phyloP scores from a whole-genome alignment of 2,113 vertebrate genomes.

The Zosterops pallidus region DNA sequence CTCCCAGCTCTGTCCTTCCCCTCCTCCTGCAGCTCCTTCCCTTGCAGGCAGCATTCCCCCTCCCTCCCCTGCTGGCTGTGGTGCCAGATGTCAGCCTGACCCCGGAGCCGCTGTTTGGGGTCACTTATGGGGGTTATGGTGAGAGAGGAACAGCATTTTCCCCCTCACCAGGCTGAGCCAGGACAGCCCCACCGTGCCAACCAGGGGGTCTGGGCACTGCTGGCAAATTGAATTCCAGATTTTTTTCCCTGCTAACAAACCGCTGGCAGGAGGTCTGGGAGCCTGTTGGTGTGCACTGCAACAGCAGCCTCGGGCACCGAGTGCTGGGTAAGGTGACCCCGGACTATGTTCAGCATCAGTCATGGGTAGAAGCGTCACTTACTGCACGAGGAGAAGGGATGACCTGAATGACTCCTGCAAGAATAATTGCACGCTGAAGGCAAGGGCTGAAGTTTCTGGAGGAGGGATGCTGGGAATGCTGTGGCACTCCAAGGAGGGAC shows the following conservation, averaged over 20 bases:
- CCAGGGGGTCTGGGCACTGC: neutral
- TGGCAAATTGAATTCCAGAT: neutral
- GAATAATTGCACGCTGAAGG: neutral
- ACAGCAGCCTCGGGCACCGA: neutral
- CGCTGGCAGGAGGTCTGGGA: neutral
- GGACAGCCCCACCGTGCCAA: accelerated
- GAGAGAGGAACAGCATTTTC: accelerated
- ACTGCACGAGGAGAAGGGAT: neutral
- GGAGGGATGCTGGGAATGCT: neutral
- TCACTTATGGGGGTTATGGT: neutral
- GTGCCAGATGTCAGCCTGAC: slow-evolving; percentile 58
- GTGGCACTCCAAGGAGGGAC: neutral
- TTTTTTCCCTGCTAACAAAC: neutral
- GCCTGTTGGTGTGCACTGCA: accelerated
- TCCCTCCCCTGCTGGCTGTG: neutral
- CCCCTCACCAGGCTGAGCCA: accelerated
- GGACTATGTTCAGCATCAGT: neutral
- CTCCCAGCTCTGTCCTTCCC: neutral
- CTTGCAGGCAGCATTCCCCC: neutral
- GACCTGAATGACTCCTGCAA: slow-evolving; percentile 16
- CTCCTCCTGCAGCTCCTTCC: slow-evolving; percentile 12
- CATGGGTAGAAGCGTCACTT: neutral
- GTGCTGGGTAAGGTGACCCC: slow-evolving; percentile 1
- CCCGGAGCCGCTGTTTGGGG: neutral
- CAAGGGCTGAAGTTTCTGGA: neutral